Base-by-base conservation (phyloP, 1,140 invertebrate genomes). In the Hycleus phaleratus region DNA sequence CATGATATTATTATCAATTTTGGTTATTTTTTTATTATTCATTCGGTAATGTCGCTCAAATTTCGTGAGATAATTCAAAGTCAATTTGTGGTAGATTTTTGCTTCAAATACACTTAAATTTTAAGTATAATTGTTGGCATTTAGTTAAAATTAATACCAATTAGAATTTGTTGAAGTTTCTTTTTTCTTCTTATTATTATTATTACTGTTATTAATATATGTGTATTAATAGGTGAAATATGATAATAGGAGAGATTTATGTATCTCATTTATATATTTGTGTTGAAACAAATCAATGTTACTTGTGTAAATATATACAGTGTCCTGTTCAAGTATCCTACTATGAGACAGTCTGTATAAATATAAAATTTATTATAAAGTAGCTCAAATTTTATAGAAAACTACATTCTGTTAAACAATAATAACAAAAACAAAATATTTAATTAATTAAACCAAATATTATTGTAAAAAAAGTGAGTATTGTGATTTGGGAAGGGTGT, bases 1-100 rank as follows among this genome's bases (percentile, higher is more conserved):
- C 71, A 71, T 73, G 69, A 72, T 68, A 32, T 32, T 32, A 32
- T 32, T 32, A 32, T 32, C 7, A 32, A 5, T 32, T 32, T 32
- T 32, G 4, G 32, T 5, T 32, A 32, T 32, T 32, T 32, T 32
- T 32, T 5, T 32, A 32, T 12, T 12, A 18, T 18, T 18, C 18
- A 18, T 18, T 18, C 18, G 32, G 4, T 32, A 7, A 32, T 5
- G 3, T 32, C 32, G 32, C 32, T 32, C 32, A 32, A 32, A 32
- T 5, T 32, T 5, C 32, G 7, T 32, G 7, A 32, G 7, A 32
- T 5, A 32, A 32, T 5, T 32, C 32, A 32, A 32, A 32, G 7
- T 32, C 32, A 32, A 4, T 5, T 32, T 32, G 32, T 32, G 32
- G 32, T 32, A 32, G 32, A 32, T 32, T 4, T 32, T 32, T 32